Evolutionary conservation across 2,113 vertebrate species (phyloP), one percentile per base, ranked within the genome.

Genomic region (Platysternon megacephalum): DNA sequence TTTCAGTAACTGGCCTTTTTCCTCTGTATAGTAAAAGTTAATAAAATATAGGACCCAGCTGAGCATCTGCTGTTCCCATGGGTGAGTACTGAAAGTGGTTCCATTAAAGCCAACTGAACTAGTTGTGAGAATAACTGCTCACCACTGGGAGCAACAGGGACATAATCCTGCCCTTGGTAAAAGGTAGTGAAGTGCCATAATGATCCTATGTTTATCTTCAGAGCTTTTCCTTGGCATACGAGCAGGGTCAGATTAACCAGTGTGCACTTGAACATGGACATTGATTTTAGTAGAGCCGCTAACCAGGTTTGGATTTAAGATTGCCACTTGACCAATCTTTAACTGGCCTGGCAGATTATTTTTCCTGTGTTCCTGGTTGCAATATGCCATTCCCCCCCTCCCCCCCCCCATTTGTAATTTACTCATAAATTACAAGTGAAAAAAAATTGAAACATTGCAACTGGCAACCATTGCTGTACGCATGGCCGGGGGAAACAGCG

Each of bases 151-250:
- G 78, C 93, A 84, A 85, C 85, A 90, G 58, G 24, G 24, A 49
- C 93, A 82, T 83, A 93, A 96, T 96, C 93, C 55, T 87, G 32
- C 84, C 95, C 91, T 92, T 88, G 85, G 65, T 10, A 39, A 49
- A 68, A 85, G 65, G 74, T 82, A 68, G 55, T 86, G 82, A 83
- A 95, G 46, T 26, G 14, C 61, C 88, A 5, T 49, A 85, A 91
- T 19, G 46, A 5, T 58, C 19, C 35, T 92, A 11, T 93, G 2
- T 92, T 89, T 93, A 24, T 95, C 61, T 35, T 65, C 16, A 8
- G 61, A 65, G 32, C 61, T 65, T 65, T 65, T 65, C 32, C 32
- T 35, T 32, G 32, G 32, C 61, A 65, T 32, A 14, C 8, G 32
- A 65, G 32, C 32, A 65, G 32, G 32, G 32, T 65, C 32, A 8